Conservation (phyloP, 2,797 vertebrate genomes). For the Brotula barbata region DNA sequence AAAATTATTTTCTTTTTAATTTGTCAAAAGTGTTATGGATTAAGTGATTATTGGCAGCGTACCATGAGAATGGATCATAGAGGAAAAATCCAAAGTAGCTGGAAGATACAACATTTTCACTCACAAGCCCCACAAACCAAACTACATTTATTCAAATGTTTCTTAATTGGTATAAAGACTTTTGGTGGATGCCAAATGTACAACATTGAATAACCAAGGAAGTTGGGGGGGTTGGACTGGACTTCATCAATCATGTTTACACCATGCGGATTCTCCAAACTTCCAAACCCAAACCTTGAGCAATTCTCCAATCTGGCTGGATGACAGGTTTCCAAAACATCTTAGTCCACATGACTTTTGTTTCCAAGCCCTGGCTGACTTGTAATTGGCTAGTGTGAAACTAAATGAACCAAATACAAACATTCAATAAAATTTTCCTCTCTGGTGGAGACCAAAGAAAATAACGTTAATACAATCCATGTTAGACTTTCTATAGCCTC, state of each 20-base stretch:
- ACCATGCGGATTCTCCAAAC: neutral
- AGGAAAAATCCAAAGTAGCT: too few species aligned
- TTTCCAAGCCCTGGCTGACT: slow-evolving; percentile 8
- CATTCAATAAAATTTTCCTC: neutral
- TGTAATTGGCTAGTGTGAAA: neutral
- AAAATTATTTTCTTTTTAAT: too few species aligned
- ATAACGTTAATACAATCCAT: neutral
- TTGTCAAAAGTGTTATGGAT: too few species aligned
- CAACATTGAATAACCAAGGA: slow-evolving; percentile 9
- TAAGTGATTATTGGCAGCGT: too few species aligned
- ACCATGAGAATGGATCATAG: too few species aligned
- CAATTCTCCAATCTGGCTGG: neutral
- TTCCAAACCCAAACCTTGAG: neutral
- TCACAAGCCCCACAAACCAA: slow-evolving; percentile 30
- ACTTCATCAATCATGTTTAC: neutral
- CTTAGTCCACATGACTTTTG: neutral
- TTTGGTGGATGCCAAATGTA: neutral
- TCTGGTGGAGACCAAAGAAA: slow-evolving; percentile 1
- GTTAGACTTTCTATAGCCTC: neutral
- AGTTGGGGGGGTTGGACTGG: slow-evolving; percentile 14
- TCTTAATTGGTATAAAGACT: neutral
- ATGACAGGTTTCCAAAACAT: slow-evolving; percentile 4
- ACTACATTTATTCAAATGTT: slow-evolving; percentile 2
- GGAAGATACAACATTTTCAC: too few species aligned
- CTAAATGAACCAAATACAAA: neutral